These are phyloP conservation scores for Anastrepha ludens DNA, from an alignment of 1,140 invertebrate genomes.

Conservation along the genomic window DNA sequence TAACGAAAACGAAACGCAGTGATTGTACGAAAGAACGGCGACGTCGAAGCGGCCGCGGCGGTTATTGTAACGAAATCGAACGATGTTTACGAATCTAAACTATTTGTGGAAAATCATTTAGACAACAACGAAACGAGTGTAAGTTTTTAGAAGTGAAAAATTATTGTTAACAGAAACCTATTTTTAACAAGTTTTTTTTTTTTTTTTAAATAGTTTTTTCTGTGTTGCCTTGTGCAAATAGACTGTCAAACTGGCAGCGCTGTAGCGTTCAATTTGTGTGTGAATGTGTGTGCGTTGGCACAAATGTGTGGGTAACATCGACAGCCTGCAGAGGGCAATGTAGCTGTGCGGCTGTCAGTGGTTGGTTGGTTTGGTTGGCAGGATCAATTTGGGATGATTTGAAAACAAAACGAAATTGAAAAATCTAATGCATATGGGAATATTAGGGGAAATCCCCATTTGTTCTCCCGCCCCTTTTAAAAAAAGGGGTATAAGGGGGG, in stretches of 20 bases:
- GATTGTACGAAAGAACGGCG: not conserved
- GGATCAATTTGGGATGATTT: not conserved
- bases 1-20: not conserved
- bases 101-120: not conserved
- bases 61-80: constrained; percentile 47
- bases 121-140: not conserved
- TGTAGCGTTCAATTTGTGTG: not conserved
- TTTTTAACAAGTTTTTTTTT: too few relatives aligned
- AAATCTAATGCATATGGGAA: not conserved
- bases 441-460: too few relatives aligned
- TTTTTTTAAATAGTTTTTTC: not conserved
- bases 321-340: not conserved
- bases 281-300: not conserved
- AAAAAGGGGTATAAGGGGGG: too few relatives aligned
- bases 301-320: constrained; percentile 13
- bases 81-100: not conserved
- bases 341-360: constrained; percentile 29
- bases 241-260: not conserved
- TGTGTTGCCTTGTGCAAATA: not conserved
- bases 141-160: not conserved
- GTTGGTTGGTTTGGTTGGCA: not conserved
- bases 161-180: too few relatives aligned
- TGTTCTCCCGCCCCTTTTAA: too few relatives aligned
- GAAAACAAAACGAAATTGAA: not conserved
- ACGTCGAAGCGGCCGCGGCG: not conserved